Conservation (phyloP, 2,797 vertebrate genomes). For the Lerista edwardsae region DNA sequence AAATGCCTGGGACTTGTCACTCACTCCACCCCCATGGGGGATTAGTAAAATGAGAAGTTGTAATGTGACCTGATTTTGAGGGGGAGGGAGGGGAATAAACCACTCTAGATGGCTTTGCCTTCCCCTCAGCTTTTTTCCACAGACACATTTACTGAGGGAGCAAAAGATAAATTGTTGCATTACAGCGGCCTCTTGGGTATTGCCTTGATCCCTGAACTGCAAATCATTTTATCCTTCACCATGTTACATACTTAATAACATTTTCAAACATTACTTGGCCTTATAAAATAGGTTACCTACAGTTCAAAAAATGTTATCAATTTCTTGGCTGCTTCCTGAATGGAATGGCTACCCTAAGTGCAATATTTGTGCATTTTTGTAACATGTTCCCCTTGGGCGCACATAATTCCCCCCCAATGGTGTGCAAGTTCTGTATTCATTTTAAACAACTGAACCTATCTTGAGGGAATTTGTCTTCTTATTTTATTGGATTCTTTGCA, state of each 20-base stretch:
- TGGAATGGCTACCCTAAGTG: constrained; percentile 10
- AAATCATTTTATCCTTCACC: constrained; percentile 17
- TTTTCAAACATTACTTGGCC: constrained; percentile 43
- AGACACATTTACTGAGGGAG: rapidly evolving
- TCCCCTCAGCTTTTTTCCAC: not conserved
- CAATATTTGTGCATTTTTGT: constrained; percentile 14
- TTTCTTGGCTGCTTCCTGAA: constrained; percentile 13
- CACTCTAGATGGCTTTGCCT: not conserved
- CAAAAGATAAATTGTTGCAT: not conserved
- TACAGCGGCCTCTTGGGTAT: not conserved
- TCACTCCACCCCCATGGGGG: not conserved
- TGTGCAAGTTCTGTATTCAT: constrained; percentile 49
- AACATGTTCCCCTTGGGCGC: constrained; percentile 38
- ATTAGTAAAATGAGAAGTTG: constrained; percentile 26
- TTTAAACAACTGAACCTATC: constrained; percentile 49
- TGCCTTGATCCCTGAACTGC: constrained; percentile 34
- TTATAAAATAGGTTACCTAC: constrained; percentile 40
- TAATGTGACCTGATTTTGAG: not conserved
- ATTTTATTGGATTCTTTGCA: constrained; percentile 59
- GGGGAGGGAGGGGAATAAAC: not conserved
- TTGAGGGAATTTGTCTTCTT: constrained; percentile 47
- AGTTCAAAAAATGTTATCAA: constrained; percentile 13
- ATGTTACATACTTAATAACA: constrained; percentile 27
- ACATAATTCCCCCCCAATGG: constrained; percentile 19
- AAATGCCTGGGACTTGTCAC: constrained; percentile 30